These are phyloP conservation scores for Aporophyla nigra DNA, from an alignment of 2,888 invertebrate genomes.

Conservation along the genomic window DNA sequence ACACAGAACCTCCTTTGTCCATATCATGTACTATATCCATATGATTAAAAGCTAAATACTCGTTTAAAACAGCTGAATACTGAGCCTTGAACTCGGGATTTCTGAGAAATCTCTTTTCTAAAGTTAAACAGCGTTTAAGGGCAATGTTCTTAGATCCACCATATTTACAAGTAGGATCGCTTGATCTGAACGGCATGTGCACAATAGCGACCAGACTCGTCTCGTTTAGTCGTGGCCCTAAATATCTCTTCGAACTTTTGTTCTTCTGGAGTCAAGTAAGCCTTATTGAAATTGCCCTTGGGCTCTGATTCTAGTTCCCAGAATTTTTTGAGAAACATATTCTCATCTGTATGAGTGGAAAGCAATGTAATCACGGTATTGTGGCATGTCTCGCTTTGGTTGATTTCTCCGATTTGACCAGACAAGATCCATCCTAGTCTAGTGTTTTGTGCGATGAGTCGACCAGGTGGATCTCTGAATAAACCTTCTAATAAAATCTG, in stretches of 20 bases:
- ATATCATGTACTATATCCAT: slow-evolving; percentile 21
- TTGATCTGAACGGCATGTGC: slow-evolving; percentile 10
- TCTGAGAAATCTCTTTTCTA: slow-evolving; percentile 20
- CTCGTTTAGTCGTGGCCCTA: slow-evolving; percentile 13
- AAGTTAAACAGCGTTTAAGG: slow-evolving; percentile 1
- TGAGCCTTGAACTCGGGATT: slow-evolving; percentile 8
- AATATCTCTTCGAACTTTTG: slow-evolving; percentile 10
- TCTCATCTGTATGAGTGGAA: background rate
- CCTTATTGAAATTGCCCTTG: background rate
- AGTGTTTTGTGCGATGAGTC: background rate
- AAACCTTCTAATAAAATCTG: background rate
- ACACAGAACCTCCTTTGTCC: slow-evolving; percentile 2
- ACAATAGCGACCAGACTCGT: slow-evolving; percentile 14
- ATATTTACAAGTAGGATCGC: slow-evolving; percentile 21
- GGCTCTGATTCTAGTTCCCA: slow-evolving; percentile 12
- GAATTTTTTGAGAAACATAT: background rate
- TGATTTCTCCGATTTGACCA: background rate
- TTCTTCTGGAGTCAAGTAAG: slow-evolving; percentile 12
- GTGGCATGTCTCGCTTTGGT: slow-evolving; percentile 19
- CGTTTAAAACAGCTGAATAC: too few relatives aligned
- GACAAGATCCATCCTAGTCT: background rate
- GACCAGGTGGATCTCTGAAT: slow-evolving; percentile 6
- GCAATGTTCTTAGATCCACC: slow-evolving; percentile 16
- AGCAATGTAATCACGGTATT: slow-evolving; percentile 2
- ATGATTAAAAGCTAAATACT: background rate